phyloP scores from a whole-genome alignment of 2,888 invertebrate species.

The Phaonia tiefii region DNA sequence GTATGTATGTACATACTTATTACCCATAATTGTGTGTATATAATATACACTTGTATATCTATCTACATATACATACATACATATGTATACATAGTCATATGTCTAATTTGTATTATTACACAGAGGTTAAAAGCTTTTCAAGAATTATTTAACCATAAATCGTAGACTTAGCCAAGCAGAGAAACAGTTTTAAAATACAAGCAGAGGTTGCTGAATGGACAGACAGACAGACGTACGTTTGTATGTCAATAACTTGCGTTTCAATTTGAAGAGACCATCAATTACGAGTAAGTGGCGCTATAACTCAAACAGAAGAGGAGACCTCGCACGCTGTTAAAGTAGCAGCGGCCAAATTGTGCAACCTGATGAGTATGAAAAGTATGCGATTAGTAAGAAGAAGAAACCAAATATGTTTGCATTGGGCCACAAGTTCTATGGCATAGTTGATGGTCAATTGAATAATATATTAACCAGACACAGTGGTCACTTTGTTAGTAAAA shows the following conservation, averaged over 20 bases:
- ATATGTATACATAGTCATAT: slow-evolving; percentile 7
- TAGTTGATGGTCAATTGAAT: slow-evolving; percentile 66
- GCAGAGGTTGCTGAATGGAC: slow-evolving; percentile 16
- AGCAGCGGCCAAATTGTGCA: slow-evolving; percentile 6
- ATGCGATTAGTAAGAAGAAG: slow-evolving; percentile 10
- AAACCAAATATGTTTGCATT: slow-evolving; percentile 33
- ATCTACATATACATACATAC: slow-evolving; percentile 8
- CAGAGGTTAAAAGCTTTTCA: slow-evolving; percentile 53
- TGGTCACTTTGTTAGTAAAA: too few species aligned
- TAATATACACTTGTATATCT: too few species aligned
- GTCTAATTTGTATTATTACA: slow-evolving; percentile 14
- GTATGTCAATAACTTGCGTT: neutral
- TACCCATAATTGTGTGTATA: neutral
- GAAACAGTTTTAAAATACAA: too few species aligned
- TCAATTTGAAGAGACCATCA: slow-evolving; percentile 28
- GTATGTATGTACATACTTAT: neutral
- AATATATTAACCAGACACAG: too few species aligned
- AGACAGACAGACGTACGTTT: neutral
- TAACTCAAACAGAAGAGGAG: slow-evolving; percentile 61
- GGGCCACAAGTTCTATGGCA: slow-evolving; percentile 66
- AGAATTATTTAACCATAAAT: slow-evolving; percentile 62
- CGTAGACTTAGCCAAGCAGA: slow-evolving; percentile 41
- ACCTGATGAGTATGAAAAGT: slow-evolving; percentile 25
- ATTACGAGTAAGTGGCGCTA: slow-evolving; percentile 62
- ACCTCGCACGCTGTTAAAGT: slow-evolving; percentile 51